These are phyloP conservation scores for Hystrix cristata DNA, from an alignment of 2,113 vertebrate species.

Conservation along the genomic window DNA sequence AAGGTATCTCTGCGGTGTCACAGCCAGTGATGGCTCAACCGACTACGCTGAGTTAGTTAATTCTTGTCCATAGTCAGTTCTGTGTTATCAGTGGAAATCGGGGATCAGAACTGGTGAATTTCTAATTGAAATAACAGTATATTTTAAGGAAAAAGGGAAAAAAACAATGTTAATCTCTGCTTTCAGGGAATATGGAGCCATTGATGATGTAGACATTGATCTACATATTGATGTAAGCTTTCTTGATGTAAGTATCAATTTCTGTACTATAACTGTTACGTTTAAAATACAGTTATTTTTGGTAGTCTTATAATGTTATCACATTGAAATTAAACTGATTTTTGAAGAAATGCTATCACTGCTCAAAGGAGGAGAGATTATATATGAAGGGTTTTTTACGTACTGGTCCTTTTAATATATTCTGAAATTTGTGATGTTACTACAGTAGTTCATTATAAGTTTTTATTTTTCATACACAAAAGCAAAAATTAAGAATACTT, in stretches of 20 bases:
- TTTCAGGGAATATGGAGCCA: slow-evolving; percentile 96
- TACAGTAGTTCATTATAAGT: background rate
- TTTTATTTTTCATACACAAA: background rate
- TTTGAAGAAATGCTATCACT: slow-evolving; percentile 25
- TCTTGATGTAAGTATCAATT: slow-evolving; percentile 93
- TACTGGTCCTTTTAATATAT: slow-evolving; percentile 18
- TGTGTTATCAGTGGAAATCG: background rate
- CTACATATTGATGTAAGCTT: slow-evolving; percentile 96
- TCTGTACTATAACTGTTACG: background rate
- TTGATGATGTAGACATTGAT: slow-evolving; percentile 97
- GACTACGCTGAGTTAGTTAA: background rate
- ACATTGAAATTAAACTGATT: background rate
- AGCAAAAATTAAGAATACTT: background rate
- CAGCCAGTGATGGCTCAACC: background rate
- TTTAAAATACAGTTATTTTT: slow-evolving; percentile 12
- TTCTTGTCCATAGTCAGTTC: background rate
- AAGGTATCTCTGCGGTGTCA: background rate
- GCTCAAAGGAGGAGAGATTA: background rate
- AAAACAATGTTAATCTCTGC: slow-evolving; percentile 70
- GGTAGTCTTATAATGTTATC: background rate
- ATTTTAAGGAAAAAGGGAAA: slow-evolving; percentile 38
- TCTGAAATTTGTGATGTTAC: background rate
- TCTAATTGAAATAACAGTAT: background rate
- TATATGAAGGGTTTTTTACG: background rate
- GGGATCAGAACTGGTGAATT: background rate